Evolutionary conservation across 2,113 vertebrate species (phyloP).

Genomic region (Polypterus bichir): DNA sequence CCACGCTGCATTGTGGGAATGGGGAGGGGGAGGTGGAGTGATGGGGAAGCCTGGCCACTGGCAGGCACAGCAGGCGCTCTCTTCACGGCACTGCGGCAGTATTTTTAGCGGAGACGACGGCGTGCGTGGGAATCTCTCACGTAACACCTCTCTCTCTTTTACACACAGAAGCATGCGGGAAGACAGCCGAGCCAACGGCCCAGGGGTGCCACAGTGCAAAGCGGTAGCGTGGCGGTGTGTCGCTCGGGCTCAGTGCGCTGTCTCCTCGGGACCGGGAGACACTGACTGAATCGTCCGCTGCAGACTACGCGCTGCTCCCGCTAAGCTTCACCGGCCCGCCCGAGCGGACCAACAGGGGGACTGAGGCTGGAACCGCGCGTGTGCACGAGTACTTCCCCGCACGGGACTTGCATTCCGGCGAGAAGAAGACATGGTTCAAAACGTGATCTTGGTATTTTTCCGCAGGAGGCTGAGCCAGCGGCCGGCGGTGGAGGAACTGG

Average conservation of each 20-base stretch:
- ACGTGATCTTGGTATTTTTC: conserved; percentile 92
- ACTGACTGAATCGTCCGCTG: no score
- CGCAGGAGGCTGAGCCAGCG: conserved; percentile 96
- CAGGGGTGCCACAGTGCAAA: conserved; percentile 13
- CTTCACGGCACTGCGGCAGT: conserved; percentile 19
- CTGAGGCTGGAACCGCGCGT: no score
- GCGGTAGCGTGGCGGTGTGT: neutral
- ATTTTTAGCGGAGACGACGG: conserved; percentile 11
- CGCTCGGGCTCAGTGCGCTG: neutral
- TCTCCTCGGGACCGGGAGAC: no score
- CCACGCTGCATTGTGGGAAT: neutral
- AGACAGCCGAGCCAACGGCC: conserved; percentile 28
- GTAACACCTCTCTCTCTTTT: conserved; percentile 24
- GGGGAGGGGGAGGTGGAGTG: conserved; percentile 4
- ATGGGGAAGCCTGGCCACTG: conserved; percentile 10
- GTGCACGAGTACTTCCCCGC: conserved; percentile 16
- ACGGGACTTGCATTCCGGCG: conserved; percentile 22
- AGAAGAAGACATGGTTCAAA: conserved; percentile 74
- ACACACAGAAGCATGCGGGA: conserved; percentile 25
- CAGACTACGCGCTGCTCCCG: no score
- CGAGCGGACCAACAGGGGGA: no score
- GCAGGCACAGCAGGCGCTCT: conserved; percentile 9
- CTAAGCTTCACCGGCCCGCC: no score
- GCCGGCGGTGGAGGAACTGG: conserved; percentile 89
- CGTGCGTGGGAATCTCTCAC: conserved; percentile 34